A percentile compares a stretch with the other conserved stretches of the same genome.
These are phyloP conservation scores for Leuciscus idus DNA, from an alignment of 2,113 vertebrate genomes.

Conservation along the genomic window DNA sequence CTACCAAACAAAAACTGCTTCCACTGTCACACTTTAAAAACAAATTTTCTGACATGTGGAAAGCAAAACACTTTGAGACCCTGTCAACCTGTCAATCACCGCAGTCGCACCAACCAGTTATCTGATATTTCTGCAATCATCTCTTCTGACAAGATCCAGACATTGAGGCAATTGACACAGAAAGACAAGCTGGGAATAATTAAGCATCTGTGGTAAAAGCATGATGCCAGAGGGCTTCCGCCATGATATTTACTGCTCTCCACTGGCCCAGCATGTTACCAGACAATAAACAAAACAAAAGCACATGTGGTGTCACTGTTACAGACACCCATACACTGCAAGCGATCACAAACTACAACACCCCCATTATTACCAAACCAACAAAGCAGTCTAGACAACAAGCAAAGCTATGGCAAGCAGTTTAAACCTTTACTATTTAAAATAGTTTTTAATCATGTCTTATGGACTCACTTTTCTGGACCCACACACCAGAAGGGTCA, in stretches of 20 bases:
- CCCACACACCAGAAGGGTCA: no score
- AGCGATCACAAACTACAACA: slow-evolving; percentile 35
- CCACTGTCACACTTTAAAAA: background rate
- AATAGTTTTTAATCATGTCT: background rate
- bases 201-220: slow-evolving; percentile 20
- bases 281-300: slow-evolving; percentile 62
- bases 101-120: background rate
- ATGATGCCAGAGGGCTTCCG: slow-evolving; percentile 33
- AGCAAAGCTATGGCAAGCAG: background rate
- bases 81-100: background rate
- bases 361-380: slow-evolving; percentile 46
- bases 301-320: slow-evolving; percentile 45
- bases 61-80: background rate
- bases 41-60: background rate
- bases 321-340: background rate
- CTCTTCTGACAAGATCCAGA: background rate
- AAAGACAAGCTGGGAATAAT: slow-evolving; percentile 30
- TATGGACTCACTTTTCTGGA: no score
- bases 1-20: background rate
- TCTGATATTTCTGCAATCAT: background rate
- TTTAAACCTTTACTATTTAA: background rate
- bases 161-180: background rate
- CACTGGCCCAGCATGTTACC: slow-evolving; percentile 50
- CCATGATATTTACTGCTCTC: slow-evolving; percentile 59
- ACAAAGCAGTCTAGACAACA: background rate